These are phyloP conservation scores for Cheilosia pagana DNA, from an alignment of 2,888 invertebrate genomes.

Conservation along the genomic window DNA sequence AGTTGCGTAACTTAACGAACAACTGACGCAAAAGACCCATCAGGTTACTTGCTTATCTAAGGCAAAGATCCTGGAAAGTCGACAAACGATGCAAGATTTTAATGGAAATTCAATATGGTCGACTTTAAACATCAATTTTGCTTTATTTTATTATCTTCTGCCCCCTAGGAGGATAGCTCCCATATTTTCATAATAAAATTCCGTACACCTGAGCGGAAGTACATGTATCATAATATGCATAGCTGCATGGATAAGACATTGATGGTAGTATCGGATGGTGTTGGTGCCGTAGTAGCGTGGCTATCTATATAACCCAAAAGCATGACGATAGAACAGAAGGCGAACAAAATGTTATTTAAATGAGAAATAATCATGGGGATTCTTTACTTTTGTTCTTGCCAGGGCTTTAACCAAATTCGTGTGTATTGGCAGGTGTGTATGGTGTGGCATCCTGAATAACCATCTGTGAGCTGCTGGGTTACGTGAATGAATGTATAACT, in stretches of 20 bases:
- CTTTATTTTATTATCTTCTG: conserved; percentile 43
- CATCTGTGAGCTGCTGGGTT: conserved; percentile 20
- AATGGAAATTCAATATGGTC: neutral
- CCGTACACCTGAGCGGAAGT: conserved; percentile 30
- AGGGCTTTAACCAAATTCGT: conserved; percentile 4
- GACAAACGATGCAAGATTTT: conserved; percentile 4
- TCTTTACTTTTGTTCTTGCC: neutral
- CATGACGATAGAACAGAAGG: conserved; percentile 31
- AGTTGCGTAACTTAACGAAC: no score
- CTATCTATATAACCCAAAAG: conserved; percentile 9
- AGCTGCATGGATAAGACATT: conserved; percentile 24
- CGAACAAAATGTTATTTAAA: conserved; percentile 44
- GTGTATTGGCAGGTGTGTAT: neutral
- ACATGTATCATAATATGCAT: conserved; percentile 21
- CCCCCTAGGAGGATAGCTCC: conserved; percentile 11
- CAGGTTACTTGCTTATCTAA: no score
- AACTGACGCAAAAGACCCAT: no score
- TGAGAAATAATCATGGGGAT: conserved; percentile 38
- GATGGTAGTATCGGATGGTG: conserved; percentile 24
- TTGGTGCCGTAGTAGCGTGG: neutral
- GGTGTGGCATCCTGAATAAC: conserved; percentile 10
- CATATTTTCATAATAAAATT: conserved; percentile 39
- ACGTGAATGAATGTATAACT: conserved; percentile 28
- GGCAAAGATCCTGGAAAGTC: neutral
- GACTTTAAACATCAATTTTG: conserved; percentile 50